These are phyloP conservation scores for Siniperca chuatsi DNA, from an alignment of 2,113 vertebrate species.

Conservation along the genomic window DNA sequence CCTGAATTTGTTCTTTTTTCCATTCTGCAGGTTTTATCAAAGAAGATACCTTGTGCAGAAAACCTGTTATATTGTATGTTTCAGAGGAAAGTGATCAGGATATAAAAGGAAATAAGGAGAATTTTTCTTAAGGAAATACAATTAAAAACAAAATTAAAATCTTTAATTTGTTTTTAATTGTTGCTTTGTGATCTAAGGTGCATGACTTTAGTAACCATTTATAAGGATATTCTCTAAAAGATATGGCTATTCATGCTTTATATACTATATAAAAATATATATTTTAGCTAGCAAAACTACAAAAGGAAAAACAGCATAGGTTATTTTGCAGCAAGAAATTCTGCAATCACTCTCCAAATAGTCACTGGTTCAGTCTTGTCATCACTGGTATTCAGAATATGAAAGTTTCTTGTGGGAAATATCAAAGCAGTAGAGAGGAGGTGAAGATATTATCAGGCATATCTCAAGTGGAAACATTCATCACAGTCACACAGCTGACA, in stretches of 20 bases:
- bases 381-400: constrained; percentile 7
- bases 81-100: not conserved
- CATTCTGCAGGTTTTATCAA: not conserved
- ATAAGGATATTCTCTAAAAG: not conserved
- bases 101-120: not conserved
- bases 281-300: not conserved
- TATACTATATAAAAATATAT: not conserved
- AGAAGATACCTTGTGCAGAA: not conserved
- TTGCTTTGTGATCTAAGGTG: not conserved
- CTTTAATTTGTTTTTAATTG: too few relatives aligned
- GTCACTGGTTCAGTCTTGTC: not conserved
- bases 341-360: constrained; percentile 3
- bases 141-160: not conserved
- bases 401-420: constrained; percentile 27
- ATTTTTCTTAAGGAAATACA: not conserved
- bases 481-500: constrained; percentile 28
- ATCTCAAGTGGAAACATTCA: constrained; percentile 40
- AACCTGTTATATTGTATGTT: not conserved
- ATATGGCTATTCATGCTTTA: not conserved
- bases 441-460: constrained; percentile 27
- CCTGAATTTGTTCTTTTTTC: not conserved
- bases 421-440: constrained; percentile 3
- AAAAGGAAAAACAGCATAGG: not conserved
- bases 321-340: constrained; percentile 7
- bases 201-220: not conserved